phyloP scores from a whole-genome alignment of 2,113 vertebrate species.

The Brevimyrus niger region DNA sequence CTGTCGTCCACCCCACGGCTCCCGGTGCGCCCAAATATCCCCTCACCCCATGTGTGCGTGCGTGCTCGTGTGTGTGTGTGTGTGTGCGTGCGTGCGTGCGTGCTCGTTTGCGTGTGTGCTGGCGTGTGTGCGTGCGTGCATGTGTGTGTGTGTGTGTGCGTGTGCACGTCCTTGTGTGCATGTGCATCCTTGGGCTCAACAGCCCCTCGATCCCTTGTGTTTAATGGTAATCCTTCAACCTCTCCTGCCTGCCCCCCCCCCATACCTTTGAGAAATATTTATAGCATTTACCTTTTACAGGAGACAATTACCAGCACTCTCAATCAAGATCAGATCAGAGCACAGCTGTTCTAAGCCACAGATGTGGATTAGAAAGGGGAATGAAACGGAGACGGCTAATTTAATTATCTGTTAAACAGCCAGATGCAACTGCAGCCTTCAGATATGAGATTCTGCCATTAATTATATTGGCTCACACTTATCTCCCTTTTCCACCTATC shows the following conservation, averaged over 20 bases:
- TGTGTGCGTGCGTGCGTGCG: background rate
- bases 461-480: conserved; percentile 14
- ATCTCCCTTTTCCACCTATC: conserved; percentile 8
- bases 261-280: background rate
- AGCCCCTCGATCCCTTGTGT: background rate
- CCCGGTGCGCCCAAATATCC: conserved; percentile 28
- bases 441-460: conserved; percentile 9
- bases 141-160: background rate
- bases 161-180: too few relatives aligned
- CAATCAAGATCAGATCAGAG: background rate
- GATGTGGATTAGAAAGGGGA: conserved; percentile 1
- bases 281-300: conserved; percentile 9
- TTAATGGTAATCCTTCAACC: background rate
- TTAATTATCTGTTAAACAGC: conserved; percentile 15
- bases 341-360: conserved; percentile 4
- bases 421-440: conserved; percentile 15
- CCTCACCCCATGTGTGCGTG: too few relatives aligned
- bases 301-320: background rate
- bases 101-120: too few relatives aligned
- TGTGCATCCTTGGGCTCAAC: background rate
- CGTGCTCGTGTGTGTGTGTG: background rate
- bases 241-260: background rate
- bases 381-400: background rate
- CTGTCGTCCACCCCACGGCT: conserved; percentile 76
- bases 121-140: background rate